Base-by-base conservation (phyloP, 2,113 vertebrate genomes). In the Thalassoma bifasciatum region DNA sequence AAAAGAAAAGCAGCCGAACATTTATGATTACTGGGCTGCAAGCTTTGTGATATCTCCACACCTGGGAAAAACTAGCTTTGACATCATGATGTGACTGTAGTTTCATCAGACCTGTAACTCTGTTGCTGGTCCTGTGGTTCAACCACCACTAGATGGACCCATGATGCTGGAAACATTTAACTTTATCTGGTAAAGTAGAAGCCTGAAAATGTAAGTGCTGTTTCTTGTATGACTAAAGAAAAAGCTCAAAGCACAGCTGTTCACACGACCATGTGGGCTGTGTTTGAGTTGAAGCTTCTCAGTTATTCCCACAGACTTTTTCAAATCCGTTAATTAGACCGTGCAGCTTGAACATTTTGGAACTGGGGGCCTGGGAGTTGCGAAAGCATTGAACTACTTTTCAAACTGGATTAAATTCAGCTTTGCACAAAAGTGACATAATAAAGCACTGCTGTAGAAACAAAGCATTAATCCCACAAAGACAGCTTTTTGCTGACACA, bases 81-180 rank as follows among this genome's bases (percentile, higher is more conserved):
- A 88, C 82, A 85, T 85, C 69, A 81, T 65, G 38, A 78, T 46
- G 38, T 56, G 24, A 72, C 59, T 44, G 62, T 57, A 30, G 62
- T 26, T 75, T 36, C 23, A 22, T 59, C 30, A 19, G 60, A 79
- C 57, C 50, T 19, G 22, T 60, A 47, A 70, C 67, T 58, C 60
- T 66, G 68, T 61, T 62, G 40, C 51, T 82, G 75, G 82, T 79
- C 72, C 77, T 67, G 78, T 87, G 65, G 73, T 80, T 53, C 52
- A 46, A 19, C 59, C 51, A 77, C 80, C 85, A 80, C 83, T 76
- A 87, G 77, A 82, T 84, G 77, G 82, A 79, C 70, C 74, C 78
- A 81, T 84, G 88, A 86, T 82, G 84, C 80, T 82, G 67, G 70
- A 83, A 72, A 84, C 46, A 5, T 82, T n/a, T 10, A 57, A 59